Percentiles rank a stretch among this genome's conserved stretches.
These are phyloP conservation scores for Lophotriccus pileatus DNA, from an alignment of 2,797 vertebrate genomes.

Conservation along the genomic window DNA sequence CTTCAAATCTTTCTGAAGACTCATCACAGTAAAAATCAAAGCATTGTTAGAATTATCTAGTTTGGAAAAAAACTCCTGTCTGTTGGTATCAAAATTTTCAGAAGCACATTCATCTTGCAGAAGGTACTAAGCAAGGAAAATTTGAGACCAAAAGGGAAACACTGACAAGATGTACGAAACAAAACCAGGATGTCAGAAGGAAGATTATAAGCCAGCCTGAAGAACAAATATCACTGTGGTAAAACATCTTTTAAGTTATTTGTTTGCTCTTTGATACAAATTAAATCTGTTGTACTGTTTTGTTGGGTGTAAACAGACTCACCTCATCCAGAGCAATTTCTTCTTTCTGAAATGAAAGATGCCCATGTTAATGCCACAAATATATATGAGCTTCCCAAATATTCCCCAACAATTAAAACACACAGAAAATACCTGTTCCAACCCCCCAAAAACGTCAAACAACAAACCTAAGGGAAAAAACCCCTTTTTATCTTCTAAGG, in stretches of 20 bases:
- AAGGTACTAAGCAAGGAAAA: neutral
- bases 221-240: neutral
- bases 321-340: conserved; percentile 65
- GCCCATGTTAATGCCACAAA: neutral
- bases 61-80: neutral
- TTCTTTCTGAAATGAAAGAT: conserved; percentile 69
- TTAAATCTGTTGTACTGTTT: neutral
- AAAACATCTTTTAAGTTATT: neutral
- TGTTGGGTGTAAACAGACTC: conserved; percentile 2
- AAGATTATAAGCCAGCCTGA: neutral
- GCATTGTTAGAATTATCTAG: neutral
- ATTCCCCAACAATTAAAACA: neutral
- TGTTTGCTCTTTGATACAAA: neutral
- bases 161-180: neutral
- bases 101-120: neutral
- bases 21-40: neutral
- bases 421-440: neutral
- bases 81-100: neutral
- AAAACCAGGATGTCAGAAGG: neutral
- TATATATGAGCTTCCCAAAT: neutral
- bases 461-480: neutral
- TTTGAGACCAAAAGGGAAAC: neutral
- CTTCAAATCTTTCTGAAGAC: neutral
- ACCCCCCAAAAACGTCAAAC: neutral
- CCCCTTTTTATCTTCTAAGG: neutral